Evolutionary conservation across 2,888 invertebrate species (phyloP), one percentile per base, ranked within the genome.

Genomic region (Cloeon dipterum): DNA sequence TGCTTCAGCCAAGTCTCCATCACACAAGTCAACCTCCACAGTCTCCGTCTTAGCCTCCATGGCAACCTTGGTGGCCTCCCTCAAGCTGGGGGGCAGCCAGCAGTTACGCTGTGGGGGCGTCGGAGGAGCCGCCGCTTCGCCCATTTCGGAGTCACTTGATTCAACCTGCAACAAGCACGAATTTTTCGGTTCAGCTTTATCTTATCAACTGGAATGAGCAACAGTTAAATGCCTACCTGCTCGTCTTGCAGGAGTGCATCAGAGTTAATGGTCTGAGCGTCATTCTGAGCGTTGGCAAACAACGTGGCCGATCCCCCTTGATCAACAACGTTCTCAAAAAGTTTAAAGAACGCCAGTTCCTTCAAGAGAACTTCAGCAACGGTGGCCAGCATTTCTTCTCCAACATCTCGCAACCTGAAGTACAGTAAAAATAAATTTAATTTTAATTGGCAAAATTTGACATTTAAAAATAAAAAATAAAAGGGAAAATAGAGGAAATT

Each of bases 1-100:
- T 8, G 79, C 79, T 55, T 81, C 81, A 0, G 79, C 78, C 43
- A 81, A 56, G 49, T 81, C 81, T 19, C 71, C 77, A 50, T 81
- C 36, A 32, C 26, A 40, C 14, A 17, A 16, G 10, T 38, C 38
- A 3, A 34, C 32, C 32, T 23, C 8, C n/a, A 29, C 37, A 10
- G 34, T 33, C 7, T 26, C 34, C 20, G 17, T 20, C 8, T 32
- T 14, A 20, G 33, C 34, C 26, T 37, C 37, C 7, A 3, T 11
- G 26, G n/a, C 16, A 7, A 16, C 26, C n/a, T 14, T 18, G 14
- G n/a, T 20, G 14, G 25, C 25, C 5, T 34, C 38, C 14, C 34
- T 17, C 3, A 26, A 14, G 7, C 13, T 5, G 14, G 29, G 29
- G 17, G 26, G 26, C 10, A 17, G 16, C 11, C n/a, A 4, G 11